These are phyloP conservation scores for Seira musarum DNA, from an alignment of 2,888 invertebrate genomes.

Conservation along the genomic window DNA sequence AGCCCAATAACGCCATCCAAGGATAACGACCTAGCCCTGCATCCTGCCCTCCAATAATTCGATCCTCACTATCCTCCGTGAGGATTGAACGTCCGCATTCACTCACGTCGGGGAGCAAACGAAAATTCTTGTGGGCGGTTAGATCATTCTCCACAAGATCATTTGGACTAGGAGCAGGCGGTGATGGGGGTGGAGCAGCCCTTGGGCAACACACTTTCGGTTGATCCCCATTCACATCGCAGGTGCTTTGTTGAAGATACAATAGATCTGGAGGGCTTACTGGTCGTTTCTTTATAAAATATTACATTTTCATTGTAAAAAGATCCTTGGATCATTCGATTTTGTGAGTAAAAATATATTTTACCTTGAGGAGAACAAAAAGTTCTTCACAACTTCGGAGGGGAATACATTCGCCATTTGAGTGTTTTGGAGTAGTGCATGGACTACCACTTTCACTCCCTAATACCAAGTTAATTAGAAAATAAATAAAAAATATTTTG, in stretches of 20 bases:
- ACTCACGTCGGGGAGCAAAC: constrained; percentile 44
- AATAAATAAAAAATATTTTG: no score
- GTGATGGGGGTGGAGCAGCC: constrained; percentile 3
- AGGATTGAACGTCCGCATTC: constrained; percentile 49
- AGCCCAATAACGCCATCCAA: constrained; percentile 63
- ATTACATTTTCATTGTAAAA: no score
- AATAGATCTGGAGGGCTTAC: constrained; percentile 22
- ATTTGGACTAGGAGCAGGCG: constrained; percentile 25
- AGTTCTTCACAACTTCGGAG: constrained; percentile 39
- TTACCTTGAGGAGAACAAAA: constrained; percentile 30
- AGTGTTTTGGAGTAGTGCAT: constrained; percentile 49
- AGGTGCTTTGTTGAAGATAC: constrained; percentile 48
- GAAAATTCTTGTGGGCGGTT: constrained; percentile 39
- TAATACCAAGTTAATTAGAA: no score
- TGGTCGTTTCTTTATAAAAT: constrained; percentile 43
- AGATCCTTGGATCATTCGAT: no score
- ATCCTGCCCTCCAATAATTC: constrained; percentile 58
- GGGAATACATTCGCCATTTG: constrained; percentile 43
- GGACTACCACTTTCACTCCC: not conserved
- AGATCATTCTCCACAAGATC: constrained; percentile 18
- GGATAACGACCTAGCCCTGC: constrained; percentile 60
- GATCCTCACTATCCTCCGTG: constrained; percentile 30
- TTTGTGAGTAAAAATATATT: no score
- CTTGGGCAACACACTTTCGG: constrained; percentile 52
- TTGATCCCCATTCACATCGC: constrained; percentile 27